Conservation (phyloP, 1,140 invertebrate species). For the Nixonia krombeini region DNA sequence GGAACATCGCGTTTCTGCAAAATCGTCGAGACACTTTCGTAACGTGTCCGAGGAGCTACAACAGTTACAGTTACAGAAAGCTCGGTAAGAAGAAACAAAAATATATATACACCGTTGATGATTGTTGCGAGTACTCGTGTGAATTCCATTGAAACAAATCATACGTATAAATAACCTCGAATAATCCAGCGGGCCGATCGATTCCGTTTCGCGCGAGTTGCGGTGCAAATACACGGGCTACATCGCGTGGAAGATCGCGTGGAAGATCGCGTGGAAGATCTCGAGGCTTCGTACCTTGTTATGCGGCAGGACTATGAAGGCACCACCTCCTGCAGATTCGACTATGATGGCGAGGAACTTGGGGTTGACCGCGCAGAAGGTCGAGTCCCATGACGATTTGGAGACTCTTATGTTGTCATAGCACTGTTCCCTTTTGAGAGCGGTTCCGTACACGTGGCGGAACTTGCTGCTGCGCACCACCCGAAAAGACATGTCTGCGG, state of each 20-base stretch:
- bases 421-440: constrained; percentile 97
- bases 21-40: too few relatives aligned
- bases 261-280: neutral
- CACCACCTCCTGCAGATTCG: constrained; percentile 97
- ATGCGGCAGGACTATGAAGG: constrained; percentile 97
- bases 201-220: neutral
- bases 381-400: constrained; percentile 98
- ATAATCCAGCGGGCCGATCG: neutral
- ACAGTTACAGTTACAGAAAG: too few relatives aligned
- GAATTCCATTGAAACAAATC: constrained; percentile 47
- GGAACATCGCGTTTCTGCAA: too few relatives aligned
- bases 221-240: too few relatives aligned
- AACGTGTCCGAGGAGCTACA: too few relatives aligned
- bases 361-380: constrained; percentile 98
- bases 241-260: too few relatives aligned
- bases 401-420: constrained; percentile 99
- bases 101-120: too few relatives aligned
- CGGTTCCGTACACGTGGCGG: constrained; percentile 98
- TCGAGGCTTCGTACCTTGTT: constrained; percentile 85
- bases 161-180: constrained; percentile 45
- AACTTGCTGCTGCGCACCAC: constrained; percentile 97
- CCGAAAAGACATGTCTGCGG: constrained; percentile 88
- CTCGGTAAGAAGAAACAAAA: too few relatives aligned
- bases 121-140: neutral
- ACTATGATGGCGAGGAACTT: constrained; percentile 99